Evolutionary conservation across 1,140 invertebrate genomes (phyloP), one percentile per base, ranked within the genome.

Genomic region (Drosophila sp.): DNA sequence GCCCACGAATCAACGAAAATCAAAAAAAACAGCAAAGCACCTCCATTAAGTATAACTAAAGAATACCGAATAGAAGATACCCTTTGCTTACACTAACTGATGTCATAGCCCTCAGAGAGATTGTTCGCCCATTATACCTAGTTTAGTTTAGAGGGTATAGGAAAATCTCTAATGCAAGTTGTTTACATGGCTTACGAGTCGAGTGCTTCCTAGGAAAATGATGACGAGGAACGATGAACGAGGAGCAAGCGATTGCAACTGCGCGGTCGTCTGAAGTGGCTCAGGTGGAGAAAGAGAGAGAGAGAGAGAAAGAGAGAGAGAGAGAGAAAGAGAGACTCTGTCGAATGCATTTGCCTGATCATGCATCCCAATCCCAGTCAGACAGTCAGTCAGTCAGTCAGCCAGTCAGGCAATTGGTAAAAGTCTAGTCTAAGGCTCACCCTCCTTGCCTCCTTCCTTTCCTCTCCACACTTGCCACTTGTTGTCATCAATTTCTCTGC

Each of bases 131-230:
- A 38, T 8, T 35, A 35, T 35, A 35, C 33, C 33, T 8, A 10
- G 33, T 10, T 33, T 27, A 2, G 32, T 41, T 60, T 56, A 35
- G 32, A 66, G 62, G 55, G 69, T 66, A 41, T 50, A 50, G 74
- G 70, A 72, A 79, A 83, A 75, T 84, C 65, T 67, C 44, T 50
- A 50, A 54, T 57, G 79, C 63, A 35, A 79, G 76, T 79, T 87
- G 83, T 86, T 86, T 87, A 83, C 83, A 79, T 76, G 79, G 75
- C 70, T 80, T 64, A 57, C 75, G 35, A 44, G 66, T 86, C 72
- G 83, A 87, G 83, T 87, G 80, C 84, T 87, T 87, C 83, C 83
- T 87, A 89, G 83, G 82, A 87, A 87, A 87, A 89, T 89, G 84
- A 89, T 63, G 79, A 87, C 63, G 69, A 76, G 57, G 76, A 50